Evolutionary conservation across 2,888 invertebrate species (phyloP).

Genomic region (Erebia ligea): DNA sequence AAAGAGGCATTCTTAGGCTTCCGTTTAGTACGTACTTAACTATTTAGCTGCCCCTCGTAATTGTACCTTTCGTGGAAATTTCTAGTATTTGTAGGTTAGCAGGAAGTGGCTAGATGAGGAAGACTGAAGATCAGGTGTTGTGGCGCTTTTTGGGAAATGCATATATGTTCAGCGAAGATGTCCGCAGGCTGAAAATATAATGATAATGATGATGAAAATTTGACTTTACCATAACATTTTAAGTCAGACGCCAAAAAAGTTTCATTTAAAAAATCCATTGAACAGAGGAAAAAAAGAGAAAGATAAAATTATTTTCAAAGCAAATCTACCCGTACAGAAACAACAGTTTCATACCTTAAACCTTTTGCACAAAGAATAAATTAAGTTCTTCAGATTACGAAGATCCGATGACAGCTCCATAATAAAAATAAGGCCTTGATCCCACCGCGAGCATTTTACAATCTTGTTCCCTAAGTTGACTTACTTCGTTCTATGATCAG

Average conservation of each 20-base stretch:
- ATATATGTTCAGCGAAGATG: no score
- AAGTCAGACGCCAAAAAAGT: background rate
- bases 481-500: no score
- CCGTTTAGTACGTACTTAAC: constrained; percentile 23
- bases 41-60: background rate
- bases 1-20: constrained; percentile 26
- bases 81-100: background rate
- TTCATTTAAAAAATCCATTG: background rate
- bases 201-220: no score
- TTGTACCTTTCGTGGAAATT: background rate
- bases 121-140: no score
- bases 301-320: background rate
- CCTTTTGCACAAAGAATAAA: constrained; percentile 28
- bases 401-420: constrained; percentile 11
- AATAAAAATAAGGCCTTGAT: constrained; percentile 16
- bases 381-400: constrained; percentile 17
- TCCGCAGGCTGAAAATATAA: no score
- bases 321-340: constrained; percentile 25
- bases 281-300: background rate
- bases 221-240: no score
- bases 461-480: no score
- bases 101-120: no score
- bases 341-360: constrained; percentile 26
- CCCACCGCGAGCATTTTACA: no score
- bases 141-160: no score